Evolutionary conservation across 2,113 vertebrate species (phyloP).

Genomic region (Phaethornis superciliosus): DNA sequence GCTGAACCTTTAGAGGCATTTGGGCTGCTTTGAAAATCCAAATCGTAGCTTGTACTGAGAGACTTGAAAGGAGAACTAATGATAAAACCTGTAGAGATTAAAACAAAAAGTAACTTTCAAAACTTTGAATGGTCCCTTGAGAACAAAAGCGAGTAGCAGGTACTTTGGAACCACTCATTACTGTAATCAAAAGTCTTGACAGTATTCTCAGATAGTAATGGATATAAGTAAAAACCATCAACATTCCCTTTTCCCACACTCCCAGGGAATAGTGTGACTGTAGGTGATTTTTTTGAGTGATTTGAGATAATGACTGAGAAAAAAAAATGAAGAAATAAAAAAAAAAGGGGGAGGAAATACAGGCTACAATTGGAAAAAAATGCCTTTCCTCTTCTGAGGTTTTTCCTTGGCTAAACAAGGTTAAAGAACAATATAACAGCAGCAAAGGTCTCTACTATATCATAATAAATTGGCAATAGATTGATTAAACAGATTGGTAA

Average conservation of each 20-base stretch:
- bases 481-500: not conserved
- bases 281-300: not conserved
- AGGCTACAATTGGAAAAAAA: not conserved
- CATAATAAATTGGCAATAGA: not conserved
- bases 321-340: not conserved
- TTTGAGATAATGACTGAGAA: not conserved
- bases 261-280: not conserved
- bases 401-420: not conserved
- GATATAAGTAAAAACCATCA: not conserved
- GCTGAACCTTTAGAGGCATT: not conserved
- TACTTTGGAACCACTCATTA: not conserved
- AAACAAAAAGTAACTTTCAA: slow-evolving; percentile 10
- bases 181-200: not conserved
- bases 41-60: not conserved
- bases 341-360: not conserved
- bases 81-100: not conserved
- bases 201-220: not conserved
- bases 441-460: not conserved
- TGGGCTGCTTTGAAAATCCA: not conserved
- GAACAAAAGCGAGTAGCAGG: not conserved
- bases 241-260: no score
- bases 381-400: not conserved
- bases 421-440: not conserved
- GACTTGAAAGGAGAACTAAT: not conserved
- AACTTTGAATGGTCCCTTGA: not conserved